Base-by-base conservation (phyloP, 2,113 vertebrate genomes). In the Poeciliopsis prolifica region DNA sequence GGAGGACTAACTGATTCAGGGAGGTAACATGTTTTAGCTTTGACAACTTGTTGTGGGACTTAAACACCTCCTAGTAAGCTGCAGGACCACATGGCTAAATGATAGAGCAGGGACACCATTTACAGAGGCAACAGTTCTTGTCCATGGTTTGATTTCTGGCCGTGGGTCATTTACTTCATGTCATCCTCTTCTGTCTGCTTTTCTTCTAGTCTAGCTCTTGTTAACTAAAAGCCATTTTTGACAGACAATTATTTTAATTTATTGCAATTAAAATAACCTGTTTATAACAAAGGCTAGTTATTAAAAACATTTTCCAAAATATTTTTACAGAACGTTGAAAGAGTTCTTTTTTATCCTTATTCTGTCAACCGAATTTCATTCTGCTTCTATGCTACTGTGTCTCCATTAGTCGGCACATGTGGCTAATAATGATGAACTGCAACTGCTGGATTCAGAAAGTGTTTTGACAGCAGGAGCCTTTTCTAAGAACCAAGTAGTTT, bases 1-100 rank as follows among this genome's bases (percentile, higher is more conserved):
- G 35, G n/a, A 64, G 84, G 84, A 58, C 29, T 80, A 70, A 82
- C 68, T 61, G 65, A 48, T 61, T 72, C 42, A 26, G 70, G 61
- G 60, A 10, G 26, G 61, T 24, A 62, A n/a, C 51, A 74, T 65
- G 2, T 48, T 48, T 48, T 8, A 58, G 58, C 60, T 76, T 40
- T 73, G 44, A 48, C 44, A 48, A 5, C 44, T 19, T 19, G 44
- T 48, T 48, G 5, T 48, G 17, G 17, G 44, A 48, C 14, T 48
- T 17, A 19, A 48, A 48, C 15, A 48, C 17, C 44, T 17, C 14
- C 17, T 75, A 48, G 44, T 19, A 6, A 19, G 44, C 17, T 1
- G 8, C 35, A 11, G 35, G 10, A 37, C 35, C 35, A 11, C 35
- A 37, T 37, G 35, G 35, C 35, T 37, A 37, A 37, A 9, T 37